Percentiles rank a stretch among this genome's conserved stretches.
These are phyloP conservation scores for Esox masquinongy DNA, from an alignment of 2,797 vertebrate genomes.

Conservation along the genomic window DNA sequence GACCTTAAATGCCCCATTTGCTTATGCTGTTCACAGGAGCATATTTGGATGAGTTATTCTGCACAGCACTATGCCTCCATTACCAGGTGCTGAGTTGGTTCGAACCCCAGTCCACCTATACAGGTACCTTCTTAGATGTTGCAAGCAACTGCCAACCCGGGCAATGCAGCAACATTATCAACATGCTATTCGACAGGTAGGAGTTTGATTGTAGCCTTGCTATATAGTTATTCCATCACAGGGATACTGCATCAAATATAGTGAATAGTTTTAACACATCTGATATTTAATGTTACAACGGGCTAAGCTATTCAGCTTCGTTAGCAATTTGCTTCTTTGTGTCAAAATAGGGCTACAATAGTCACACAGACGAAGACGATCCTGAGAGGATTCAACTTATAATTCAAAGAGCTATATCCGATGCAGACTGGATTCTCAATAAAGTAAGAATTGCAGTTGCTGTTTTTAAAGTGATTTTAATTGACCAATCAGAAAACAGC, in stretches of 20 bases:
- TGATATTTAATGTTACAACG: not conserved
- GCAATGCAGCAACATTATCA: conserved; percentile 71
- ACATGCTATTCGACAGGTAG: conserved; percentile 75
- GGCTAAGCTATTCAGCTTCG: not conserved
- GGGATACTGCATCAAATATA: not conserved
- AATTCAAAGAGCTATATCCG: conserved; percentile 67
- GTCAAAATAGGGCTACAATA: conserved; percentile 68
- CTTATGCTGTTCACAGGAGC: not conserved
- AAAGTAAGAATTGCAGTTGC: conserved; percentile 57
- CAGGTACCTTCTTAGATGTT: conserved; percentile 73
- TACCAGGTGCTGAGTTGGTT: conserved; percentile 64
- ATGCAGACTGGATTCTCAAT: conserved; percentile 73
- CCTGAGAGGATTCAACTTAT: conserved; percentile 68
- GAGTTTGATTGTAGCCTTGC: not conserved
- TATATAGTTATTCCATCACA: not conserved
- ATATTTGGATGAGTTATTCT: not conserved
- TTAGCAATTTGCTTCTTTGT: not conserved
- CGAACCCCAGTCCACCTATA: conserved; percentile 72
- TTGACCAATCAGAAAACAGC: not conserved
- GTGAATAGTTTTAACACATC: not conserved
- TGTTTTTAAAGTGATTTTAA: not conserved
- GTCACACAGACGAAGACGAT: conserved; percentile 74
- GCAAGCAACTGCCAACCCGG: conserved; percentile 56
- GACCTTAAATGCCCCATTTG: not conserved
- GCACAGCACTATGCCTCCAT: conserved; percentile 51